Percentiles rank a stretch among this genome's conserved stretches.
phyloP scores from a whole-genome alignment of 2,888 invertebrate genomes.

The Meandrusa payeni region DNA sequence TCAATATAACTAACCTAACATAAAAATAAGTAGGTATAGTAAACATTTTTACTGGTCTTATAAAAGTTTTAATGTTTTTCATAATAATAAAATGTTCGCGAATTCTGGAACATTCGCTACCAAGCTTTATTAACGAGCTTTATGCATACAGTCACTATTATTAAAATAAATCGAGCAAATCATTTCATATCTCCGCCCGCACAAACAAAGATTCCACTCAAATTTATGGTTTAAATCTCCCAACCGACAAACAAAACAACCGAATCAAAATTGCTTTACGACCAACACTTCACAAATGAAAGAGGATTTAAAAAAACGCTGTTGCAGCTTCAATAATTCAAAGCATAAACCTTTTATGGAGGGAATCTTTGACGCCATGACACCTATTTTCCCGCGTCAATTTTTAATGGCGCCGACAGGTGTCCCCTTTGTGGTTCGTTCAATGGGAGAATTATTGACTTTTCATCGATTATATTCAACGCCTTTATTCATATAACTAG shows the following conservation, averaged over 20 bases:
- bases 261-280: constrained; percentile 37
- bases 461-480: constrained; percentile 6
- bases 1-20: too few species aligned
- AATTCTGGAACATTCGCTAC: not conserved
- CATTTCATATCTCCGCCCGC: constrained; percentile 12
- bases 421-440: constrained; percentile 43
- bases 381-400: constrained; percentile 64
- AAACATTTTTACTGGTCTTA: too few species aligned
- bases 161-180: constrained; percentile 3
- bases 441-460: constrained; percentile 1
- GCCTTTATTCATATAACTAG: too few species aligned
- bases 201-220: constrained; percentile 10
- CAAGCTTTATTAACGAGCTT: not conserved
- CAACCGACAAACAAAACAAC: constrained; percentile 22
- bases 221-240: constrained; percentile 13
- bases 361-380: constrained; percentile 60
- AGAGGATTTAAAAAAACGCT: constrained; percentile 36
- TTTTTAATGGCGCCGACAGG: constrained; percentile 70
- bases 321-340: constrained; percentile 48
- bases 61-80: too few species aligned
- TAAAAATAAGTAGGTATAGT: too few species aligned
- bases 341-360: constrained; percentile 52
- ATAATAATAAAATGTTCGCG: too few species aligned
- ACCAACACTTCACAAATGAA: constrained; percentile 37
- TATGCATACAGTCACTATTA: not conserved